Base-by-base conservation (phyloP, 2,113 vertebrate genomes). In the Ia io region DNA sequence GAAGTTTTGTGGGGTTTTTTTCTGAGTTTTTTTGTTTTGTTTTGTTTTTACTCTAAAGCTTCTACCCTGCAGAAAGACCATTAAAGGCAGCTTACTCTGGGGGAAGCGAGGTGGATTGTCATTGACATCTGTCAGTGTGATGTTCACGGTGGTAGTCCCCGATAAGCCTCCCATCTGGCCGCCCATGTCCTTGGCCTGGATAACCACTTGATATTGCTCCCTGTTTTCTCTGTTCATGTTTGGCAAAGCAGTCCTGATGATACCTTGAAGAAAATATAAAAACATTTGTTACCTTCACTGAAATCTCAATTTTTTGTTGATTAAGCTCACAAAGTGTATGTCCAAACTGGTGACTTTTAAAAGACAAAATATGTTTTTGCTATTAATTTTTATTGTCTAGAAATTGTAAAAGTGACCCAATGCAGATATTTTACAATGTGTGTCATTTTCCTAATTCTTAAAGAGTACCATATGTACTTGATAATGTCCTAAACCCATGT, bases 111-210 rank as follows among this genome's bases (percentile, higher is more conserved):
- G 99, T 0, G 99, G 99, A 94, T 99, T 99, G 97, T 99, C 99
- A 0, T 99, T 99, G 84, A 99, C 98, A 74, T 99, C 99, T 2
- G 98, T 99, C 93, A 99, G 77, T 0, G 98, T 98, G 97, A 99
- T 99, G 96, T 99, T 99, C 90, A 99, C 98, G 0, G 98, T 99
- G 13, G 98, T 99, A 35, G 98, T 99, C 14, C 98, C 98, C 0
- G 98, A 99, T 91, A 99, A 96, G 88, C 98, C 98, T 3, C 98
- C 98, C 98, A 99, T 98, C 97, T 99, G 98, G 97, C 98, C 98
- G 10, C 98, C 98, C 98, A 99, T 99, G 79, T 99, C 98, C 63
- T 99, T 99, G 93, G 98, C 98, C 91, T 99, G 98, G 91, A 99
- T 99, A 12, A 99, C 98, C 0, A 99, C 98, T 97, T 98, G 98